These are phyloP conservation scores for Temnothorax longispinosus DNA, from an alignment of 1,140 invertebrate species.

Conservation along the genomic window DNA sequence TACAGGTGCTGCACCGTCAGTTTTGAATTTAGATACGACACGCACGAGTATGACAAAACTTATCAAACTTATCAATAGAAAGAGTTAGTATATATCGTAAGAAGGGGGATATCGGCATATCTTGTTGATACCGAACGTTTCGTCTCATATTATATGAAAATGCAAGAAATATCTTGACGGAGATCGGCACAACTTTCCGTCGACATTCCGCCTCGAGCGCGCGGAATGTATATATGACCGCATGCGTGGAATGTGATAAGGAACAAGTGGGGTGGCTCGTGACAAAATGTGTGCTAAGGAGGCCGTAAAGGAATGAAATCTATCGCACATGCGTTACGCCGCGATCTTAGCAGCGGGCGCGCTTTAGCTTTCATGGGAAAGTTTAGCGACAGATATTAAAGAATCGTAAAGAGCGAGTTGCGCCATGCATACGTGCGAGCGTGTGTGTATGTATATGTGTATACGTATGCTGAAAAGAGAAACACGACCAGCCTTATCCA, in stretches of 20 bases:
- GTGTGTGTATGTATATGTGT: neutral
- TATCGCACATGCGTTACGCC: constrained; percentile 7
- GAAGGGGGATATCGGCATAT: neutral
- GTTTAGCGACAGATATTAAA: constrained; percentile 59
- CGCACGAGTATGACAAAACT: neutral
- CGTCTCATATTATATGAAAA: neutral
- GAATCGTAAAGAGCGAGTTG: constrained; percentile 34
- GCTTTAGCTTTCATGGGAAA: constrained; percentile 58
- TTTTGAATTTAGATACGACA: neutral
- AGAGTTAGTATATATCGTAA: neutral
- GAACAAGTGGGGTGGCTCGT: constrained; percentile 6
- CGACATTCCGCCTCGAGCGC: neutral
- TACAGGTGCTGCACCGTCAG: neutral
- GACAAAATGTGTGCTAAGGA: constrained; percentile 57
- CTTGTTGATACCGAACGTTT: neutral
- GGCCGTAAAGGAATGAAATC: constrained; percentile 17
- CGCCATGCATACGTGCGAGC: neutral
- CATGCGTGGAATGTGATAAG: constrained; percentile 34
- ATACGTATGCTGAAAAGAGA: neutral
- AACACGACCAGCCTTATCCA: constrained; percentile 51
- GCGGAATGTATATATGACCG: neutral
- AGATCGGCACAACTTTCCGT: constrained; percentile 4
- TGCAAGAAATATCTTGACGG: neutral
- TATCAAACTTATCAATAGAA: neutral
- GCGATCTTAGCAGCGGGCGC: constrained; percentile 8